phyloP scores from a whole-genome alignment of 1,140 invertebrate species.

The Micrasema minimum region DNA sequence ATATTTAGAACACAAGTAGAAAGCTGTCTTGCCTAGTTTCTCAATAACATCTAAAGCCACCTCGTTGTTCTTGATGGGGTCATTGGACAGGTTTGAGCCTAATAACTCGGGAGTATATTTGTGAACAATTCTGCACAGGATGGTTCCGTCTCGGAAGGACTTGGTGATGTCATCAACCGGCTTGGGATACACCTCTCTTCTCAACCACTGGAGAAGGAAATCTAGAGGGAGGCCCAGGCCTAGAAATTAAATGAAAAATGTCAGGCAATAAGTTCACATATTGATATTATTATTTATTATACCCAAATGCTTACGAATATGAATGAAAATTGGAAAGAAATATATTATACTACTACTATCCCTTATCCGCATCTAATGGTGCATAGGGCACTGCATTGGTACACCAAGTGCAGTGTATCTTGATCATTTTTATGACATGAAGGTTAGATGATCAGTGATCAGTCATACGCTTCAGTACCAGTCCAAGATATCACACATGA shows the following conservation, averaged over 20 bases:
- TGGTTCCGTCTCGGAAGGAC: conserved; percentile 4
- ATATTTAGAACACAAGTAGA: too few relatives aligned
- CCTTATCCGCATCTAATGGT: too few relatives aligned
- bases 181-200: conserved; percentile 1
- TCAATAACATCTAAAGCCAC: neutral
- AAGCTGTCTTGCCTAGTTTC: conserved; percentile 3
- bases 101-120: conserved; percentile 2
- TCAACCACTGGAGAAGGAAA: neutral
- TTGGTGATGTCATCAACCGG: neutral
- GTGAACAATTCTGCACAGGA: conserved; percentile 8
- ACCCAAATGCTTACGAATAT: too few relatives aligned
- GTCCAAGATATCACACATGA: too few relatives aligned
- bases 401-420: too few relatives aligned
- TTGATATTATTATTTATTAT: neutral
- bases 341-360: too few relatives aligned
- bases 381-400: too few relatives aligned
- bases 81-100: neutral
- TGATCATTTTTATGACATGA: too few relatives aligned
- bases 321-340: too few relatives aligned
- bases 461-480: too few relatives aligned
- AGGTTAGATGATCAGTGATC: too few relatives aligned
- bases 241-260: neutral
- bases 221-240: neutral
- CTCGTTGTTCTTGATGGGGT: conserved; percentile 1
- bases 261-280: neutral